These are phyloP conservation scores for Discoglossus pictus DNA, from an alignment of 2,797 vertebrate species.

Conservation along the genomic window DNA sequence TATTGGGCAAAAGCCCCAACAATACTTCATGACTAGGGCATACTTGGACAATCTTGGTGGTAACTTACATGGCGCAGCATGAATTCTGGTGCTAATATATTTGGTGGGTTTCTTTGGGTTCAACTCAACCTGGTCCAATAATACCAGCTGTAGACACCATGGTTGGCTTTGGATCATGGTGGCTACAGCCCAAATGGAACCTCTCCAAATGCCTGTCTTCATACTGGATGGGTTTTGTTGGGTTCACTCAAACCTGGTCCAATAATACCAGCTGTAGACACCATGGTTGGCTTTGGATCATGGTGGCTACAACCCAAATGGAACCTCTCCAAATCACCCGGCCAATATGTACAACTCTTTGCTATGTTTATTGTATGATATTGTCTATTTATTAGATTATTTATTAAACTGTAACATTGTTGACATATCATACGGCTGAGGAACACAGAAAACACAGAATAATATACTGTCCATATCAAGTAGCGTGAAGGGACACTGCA, in stretches of 20 bases:
- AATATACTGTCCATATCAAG: too few relatives aligned
- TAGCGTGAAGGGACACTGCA: too few relatives aligned
- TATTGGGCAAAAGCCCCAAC: too few relatives aligned
- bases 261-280: constrained; percentile 5
- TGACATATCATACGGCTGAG: not conserved
- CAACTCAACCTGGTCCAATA: constrained; percentile 3
- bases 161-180: too few relatives aligned
- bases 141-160: too few relatives aligned
- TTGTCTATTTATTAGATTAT: constrained; percentile 42
- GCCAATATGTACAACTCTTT: too few relatives aligned
- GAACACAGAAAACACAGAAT: not conserved
- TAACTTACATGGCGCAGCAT: too few relatives aligned
- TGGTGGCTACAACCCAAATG: constrained; percentile 10
- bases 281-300: too few relatives aligned
- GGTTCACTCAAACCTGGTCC: not conserved
- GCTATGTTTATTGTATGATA: not conserved
- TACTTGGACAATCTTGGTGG: too few relatives aligned
- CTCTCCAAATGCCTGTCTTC: too few relatives aligned
- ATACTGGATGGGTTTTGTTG: not conserved
- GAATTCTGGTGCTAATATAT: too few relatives aligned
- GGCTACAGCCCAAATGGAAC: constrained; percentile 22
- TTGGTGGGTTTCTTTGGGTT: not conserved
- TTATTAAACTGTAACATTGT: constrained; percentile 17
- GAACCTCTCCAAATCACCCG: not conserved
- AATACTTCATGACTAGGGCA: too few relatives aligned